Conservation (phyloP, 2,113 vertebrate species). For the Motacilla alba region DNA sequence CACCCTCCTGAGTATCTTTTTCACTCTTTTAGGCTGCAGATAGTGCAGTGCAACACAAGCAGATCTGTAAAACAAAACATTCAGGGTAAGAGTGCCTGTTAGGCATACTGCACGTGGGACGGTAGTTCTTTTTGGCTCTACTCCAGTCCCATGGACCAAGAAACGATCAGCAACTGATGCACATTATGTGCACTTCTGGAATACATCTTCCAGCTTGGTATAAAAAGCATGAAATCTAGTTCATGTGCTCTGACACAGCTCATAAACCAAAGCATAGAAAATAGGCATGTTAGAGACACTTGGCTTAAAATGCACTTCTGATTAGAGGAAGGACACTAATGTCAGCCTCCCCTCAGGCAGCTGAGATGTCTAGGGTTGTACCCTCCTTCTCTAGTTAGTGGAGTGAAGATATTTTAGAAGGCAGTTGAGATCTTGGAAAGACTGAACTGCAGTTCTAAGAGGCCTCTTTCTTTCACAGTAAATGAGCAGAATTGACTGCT, state of each 20-base stretch:
- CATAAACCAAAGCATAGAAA: not conserved
- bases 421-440: not conserved
- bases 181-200: not conserved
- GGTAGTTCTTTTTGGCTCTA: not conserved
- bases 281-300: not conserved
- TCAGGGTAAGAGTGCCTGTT: not conserved
- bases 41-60: not conserved
- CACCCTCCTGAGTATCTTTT: not conserved
- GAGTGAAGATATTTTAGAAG: not conserved
- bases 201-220: not conserved
- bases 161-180: not conserved
- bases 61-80: not conserved
- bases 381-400: not conserved
- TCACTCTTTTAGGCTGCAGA: not conserved
- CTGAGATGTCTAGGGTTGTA: not conserved
- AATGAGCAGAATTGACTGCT: not conserved
- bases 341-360: not conserved
- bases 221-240: not conserved
- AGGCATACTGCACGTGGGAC: rapidly evolving
- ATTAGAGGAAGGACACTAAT: not conserved
- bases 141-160: not conserved
- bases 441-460: not conserved
- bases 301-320: not conserved
- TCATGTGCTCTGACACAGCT: not conserved
- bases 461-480: not conserved